A percentile compares a stretch with the other conserved stretches of the same genome.
phyloP scores from a whole-genome alignment of 2,113 vertebrate genomes.

The Calyptommatus sinebrachiatus region DNA sequence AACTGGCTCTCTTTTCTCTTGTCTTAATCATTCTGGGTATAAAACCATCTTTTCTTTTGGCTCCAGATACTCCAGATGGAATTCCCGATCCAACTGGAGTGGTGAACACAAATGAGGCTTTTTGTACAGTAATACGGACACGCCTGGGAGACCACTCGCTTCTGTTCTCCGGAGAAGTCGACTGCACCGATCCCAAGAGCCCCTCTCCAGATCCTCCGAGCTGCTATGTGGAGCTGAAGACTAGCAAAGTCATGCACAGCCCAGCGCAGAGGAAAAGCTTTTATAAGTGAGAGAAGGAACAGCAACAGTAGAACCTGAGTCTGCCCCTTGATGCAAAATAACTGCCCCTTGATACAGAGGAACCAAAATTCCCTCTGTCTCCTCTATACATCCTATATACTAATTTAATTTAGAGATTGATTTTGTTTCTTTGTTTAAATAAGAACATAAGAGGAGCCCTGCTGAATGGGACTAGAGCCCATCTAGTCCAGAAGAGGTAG shows the following conservation, averaged over 20 bases:
- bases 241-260: slow-evolving; percentile 84
- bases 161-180: slow-evolving; percentile 88
- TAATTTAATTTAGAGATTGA: too few relatives aligned
- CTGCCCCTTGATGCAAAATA: background rate
- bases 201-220: slow-evolving; percentile 70
- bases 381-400: too few relatives aligned
- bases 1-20: too few relatives aligned
- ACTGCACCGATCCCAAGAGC: slow-evolving; percentile 77
- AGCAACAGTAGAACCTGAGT: background rate
- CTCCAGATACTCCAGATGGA: slow-evolving; percentile 71
- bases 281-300: slow-evolving; percentile 74
- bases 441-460: too few relatives aligned
- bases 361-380: background rate
- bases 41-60: background rate
- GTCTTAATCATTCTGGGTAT: background rate
- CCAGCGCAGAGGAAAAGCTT: slow-evolving; percentile 84
- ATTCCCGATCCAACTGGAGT: slow-evolving; percentile 77
- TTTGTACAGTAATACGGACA: slow-evolving; percentile 87
- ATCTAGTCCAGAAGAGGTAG: too few relatives aligned
- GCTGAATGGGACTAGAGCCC: too few relatives aligned
- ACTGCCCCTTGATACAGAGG: accelerated
- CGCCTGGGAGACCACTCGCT: slow-evolving; percentile 80
- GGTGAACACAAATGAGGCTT: slow-evolving; percentile 90
- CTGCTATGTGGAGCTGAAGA: slow-evolving; percentile 90
- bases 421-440: too few relatives aligned